Evolutionary conservation across 2,113 vertebrate genomes (phyloP).

Genomic region (Gyps fulvus): DNA sequence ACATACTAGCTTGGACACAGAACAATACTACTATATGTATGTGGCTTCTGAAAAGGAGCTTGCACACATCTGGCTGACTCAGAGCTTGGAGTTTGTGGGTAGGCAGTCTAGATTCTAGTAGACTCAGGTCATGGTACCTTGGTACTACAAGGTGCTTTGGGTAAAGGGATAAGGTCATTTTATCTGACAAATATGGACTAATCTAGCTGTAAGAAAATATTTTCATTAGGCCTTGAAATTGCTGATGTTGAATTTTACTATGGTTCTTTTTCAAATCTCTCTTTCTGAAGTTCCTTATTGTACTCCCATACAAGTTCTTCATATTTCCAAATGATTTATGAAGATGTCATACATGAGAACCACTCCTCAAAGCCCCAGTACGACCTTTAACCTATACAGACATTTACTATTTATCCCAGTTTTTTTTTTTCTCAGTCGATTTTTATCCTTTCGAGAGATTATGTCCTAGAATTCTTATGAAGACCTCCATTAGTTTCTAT

Average conservation of each 20-base stretch:
- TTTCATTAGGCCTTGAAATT: not conserved
- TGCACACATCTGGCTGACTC: not conserved
- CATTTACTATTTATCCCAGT: not conserved
- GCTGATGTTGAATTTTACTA: not conserved
- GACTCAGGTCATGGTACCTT: not conserved
- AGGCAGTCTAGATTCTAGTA: not conserved
- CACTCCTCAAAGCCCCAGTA: not conserved
- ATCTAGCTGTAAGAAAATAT: not conserved
- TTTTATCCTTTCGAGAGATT: not conserved
- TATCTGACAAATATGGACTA: not conserved
- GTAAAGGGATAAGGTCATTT: not conserved
- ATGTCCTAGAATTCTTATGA: not conserved
- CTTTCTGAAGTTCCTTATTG: not conserved
- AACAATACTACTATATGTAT: not conserved
- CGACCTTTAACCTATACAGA: not conserved
- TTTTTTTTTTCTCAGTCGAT: not conserved
- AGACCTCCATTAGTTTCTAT: not conserved
- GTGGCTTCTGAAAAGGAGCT: not conserved
- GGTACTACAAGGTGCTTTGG: not conserved
- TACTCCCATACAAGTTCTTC: not conserved
- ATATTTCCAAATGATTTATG: not conserved
- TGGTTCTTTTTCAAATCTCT: not conserved
- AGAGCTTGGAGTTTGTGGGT: not conserved
- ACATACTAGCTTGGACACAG: not conserved
- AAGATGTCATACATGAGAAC: not conserved